These are phyloP conservation scores for Rhinoraja longicauda DNA, from an alignment of 2,797 vertebrate genomes.

Conservation along the genomic window DNA sequence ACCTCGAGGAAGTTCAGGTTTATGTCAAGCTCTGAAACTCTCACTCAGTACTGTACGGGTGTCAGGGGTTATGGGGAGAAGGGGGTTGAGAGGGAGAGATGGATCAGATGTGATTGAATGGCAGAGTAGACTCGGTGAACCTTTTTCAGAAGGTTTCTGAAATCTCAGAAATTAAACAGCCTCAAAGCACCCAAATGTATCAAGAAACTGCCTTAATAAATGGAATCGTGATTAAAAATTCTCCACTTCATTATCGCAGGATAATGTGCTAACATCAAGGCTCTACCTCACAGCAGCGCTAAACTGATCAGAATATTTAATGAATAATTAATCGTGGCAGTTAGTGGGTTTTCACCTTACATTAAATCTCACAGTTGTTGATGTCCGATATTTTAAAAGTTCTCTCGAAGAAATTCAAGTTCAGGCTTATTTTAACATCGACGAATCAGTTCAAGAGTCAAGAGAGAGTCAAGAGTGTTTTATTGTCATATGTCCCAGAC, in stretches of 20 bases:
- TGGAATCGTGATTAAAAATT: slow-evolving; percentile 38
- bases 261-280: slow-evolving; percentile 21
- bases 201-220: slow-evolving; percentile 17
- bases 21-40: background rate
- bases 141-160: background rate
- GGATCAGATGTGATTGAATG: no score
- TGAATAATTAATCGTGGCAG: slow-evolving; percentile 29
- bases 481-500: no score
- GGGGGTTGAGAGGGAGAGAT: no score
- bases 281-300: slow-evolving; percentile 20
- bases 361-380: background rate
- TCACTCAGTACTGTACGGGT: background rate
- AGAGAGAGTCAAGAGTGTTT: no score
- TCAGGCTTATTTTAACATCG: background rate
- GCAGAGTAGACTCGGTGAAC: no score
- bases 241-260: slow-evolving; percentile 25
- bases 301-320: slow-evolving; percentile 22
- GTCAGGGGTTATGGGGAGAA: no score
- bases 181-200: background rate
- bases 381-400: slow-evolving; percentile 2
- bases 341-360: background rate
- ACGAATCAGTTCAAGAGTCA: no score
- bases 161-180: background rate
- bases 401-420: background rate
- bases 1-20: background rate